These are phyloP conservation scores for Caenorhabditis inopinata DNA, from an alignment of 1,140 invertebrate genomes.

Conservation along the genomic window DNA sequence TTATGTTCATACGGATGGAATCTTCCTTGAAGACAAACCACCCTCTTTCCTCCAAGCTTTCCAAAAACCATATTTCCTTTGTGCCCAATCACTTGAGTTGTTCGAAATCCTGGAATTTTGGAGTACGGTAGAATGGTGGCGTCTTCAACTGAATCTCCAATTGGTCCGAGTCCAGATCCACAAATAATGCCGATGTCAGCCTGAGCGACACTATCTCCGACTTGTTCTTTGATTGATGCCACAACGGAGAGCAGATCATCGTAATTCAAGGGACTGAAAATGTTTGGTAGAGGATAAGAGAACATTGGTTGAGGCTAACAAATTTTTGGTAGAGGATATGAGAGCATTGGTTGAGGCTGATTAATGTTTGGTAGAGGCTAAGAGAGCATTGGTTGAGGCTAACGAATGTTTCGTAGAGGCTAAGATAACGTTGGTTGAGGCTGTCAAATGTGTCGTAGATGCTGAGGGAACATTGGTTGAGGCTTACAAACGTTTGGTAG, in stretches of 20 bases:
- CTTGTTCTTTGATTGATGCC: conserved; percentile 46
- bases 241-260: conserved; percentile 55
- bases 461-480: too few relatives aligned
- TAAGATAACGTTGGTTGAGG: too few relatives aligned
- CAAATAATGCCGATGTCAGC: conserved; percentile 60
- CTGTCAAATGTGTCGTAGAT: too few relatives aligned
- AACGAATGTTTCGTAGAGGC: too few relatives aligned
- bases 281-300: too few relatives aligned
- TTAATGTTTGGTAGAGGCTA: too few relatives aligned
- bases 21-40: conserved; percentile 63
- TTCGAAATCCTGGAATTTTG: conserved; percentile 64
- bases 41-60: conserved; percentile 53
- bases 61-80: conserved; percentile 64
- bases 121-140: conserved; percentile 55
- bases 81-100: conserved; percentile 55
- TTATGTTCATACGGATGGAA: conserved; percentile 65
- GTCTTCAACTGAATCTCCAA: conserved; percentile 55
- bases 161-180: conserved; percentile 61
- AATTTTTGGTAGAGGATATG: too few relatives aligned
- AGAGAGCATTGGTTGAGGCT: too few relatives aligned
- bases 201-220: conserved; percentile 22
- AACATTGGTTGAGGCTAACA: too few relatives aligned
- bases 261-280: conserved; percentile 59
- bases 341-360: too few relatives aligned
- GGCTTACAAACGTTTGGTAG: too few relatives aligned